Percentiles rank a stretch among this genome's conserved stretches.
phyloP scores from a whole-genome alignment of 2,888 invertebrate genomes.

The Leucozona laternaria region DNA sequence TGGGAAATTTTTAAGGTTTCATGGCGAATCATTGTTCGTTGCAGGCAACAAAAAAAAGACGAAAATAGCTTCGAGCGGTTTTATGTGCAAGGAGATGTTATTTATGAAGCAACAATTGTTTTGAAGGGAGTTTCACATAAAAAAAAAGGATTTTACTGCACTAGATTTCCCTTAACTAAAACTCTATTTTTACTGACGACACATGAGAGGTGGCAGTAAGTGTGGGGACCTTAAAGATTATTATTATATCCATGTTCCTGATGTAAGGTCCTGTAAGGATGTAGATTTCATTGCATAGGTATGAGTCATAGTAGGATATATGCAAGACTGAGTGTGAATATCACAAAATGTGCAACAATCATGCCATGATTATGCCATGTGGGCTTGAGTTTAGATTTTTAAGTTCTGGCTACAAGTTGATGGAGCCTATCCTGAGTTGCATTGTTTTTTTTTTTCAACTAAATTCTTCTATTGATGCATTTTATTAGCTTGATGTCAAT shows the following conservation, averaged over 20 bases:
- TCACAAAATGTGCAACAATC: too few relatives aligned
- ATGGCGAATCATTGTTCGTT: conserved; percentile 37
- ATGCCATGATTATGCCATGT: too few relatives aligned
- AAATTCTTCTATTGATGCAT: too few relatives aligned
- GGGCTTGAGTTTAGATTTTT: too few relatives aligned
- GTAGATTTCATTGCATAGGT: too few relatives aligned
- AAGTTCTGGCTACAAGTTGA: too few relatives aligned
- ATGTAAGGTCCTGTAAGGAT: not conserved
- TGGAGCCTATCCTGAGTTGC: too few relatives aligned
- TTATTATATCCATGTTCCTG: not conserved
- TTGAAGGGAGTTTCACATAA: not conserved
- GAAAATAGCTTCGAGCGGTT: conserved; percentile 23
- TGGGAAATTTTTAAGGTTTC: conserved; percentile 17
- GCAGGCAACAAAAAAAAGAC: not conserved
- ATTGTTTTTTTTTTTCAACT: too few relatives aligned
- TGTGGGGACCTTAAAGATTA: conserved; percentile 5
- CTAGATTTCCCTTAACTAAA: conserved; percentile 18
- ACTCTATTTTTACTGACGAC: not conserved
- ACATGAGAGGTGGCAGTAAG: not conserved
- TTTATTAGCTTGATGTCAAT: too few relatives aligned
- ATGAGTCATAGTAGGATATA: too few relatives aligned
- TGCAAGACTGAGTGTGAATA: too few relatives aligned
- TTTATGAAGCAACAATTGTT: conserved; percentile 63
- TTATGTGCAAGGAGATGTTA: conserved; percentile 31
- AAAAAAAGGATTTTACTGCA: not conserved